Evolutionary conservation across 2,113 vertebrate genomes (phyloP).

Genomic region (Brevimyrus niger): DNA sequence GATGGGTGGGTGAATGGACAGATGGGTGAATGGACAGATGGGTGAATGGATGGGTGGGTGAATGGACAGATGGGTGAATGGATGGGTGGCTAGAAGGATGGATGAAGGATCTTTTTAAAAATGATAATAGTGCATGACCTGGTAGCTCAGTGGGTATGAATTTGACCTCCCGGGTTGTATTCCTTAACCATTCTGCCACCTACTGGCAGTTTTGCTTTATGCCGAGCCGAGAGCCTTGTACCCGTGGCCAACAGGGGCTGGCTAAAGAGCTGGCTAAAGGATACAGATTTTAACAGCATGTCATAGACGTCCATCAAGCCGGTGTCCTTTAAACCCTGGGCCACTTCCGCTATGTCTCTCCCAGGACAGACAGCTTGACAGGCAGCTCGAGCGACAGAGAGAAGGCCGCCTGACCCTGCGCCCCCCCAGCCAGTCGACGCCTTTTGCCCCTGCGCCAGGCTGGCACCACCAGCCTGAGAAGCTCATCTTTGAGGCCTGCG

Average conservation of each 20-base stretch:
- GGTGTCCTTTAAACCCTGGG: not conserved
- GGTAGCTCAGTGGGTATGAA: not conserved
- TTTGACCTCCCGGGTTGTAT: not conserved
- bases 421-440: constrained; percentile 83
- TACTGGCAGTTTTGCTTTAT: not conserved
- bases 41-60: not conserved
- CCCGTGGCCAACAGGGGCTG: no score
- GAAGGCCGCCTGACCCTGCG: constrained; percentile 82
- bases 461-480: constrained; percentile 98
- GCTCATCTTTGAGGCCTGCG: constrained; percentile 92
- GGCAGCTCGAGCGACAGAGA: constrained; percentile 68
- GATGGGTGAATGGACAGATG: not conserved
- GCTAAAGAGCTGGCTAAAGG: not conserved
- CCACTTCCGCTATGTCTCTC: not conserved
- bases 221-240: no score
- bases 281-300: not conserved
- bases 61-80: not conserved
- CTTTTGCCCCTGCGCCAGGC: constrained; percentile 81
- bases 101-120: no score
- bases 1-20: not conserved
- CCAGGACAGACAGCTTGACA: constrained; percentile 70
- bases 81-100: not conserved
- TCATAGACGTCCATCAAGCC: not conserved
- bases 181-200: not conserved
- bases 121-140: not conserved